Evolutionary conservation across 2,113 vertebrate species (phyloP).

Genomic region (Callocephalon fimbriatum): DNA sequence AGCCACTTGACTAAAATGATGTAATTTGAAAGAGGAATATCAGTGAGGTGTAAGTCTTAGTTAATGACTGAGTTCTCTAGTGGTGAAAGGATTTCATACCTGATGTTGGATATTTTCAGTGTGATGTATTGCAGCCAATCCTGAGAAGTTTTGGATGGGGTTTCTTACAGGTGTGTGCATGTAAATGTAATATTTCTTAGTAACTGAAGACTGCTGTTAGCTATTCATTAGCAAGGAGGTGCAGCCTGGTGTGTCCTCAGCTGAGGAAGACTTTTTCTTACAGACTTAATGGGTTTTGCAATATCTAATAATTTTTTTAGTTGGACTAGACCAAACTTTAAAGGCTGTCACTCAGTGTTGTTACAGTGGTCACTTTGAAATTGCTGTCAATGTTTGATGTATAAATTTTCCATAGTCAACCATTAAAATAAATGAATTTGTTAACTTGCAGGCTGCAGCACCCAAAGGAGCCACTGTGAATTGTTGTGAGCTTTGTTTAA

Average conservation of each 20-base stretch:
- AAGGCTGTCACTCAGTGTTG: neutral
- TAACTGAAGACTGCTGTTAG: neutral
- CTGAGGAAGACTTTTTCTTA: neutral
- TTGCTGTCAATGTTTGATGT: fast-evolving
- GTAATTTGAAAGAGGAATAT: neutral
- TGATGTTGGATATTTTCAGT: fast-evolving
- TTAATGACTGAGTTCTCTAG: neutral
- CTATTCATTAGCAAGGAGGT: neutral
- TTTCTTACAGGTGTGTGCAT: neutral
- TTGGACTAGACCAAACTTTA: neutral
- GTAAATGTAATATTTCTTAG: neutral
- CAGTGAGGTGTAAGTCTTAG: fast-evolving
- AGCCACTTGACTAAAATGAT: neutral
- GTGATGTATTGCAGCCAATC: neutral
- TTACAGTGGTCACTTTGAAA: neutral
- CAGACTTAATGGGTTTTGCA: neutral
- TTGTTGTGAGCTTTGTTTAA: neutral
- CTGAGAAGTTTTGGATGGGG: neutral
- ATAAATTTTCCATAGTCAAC: neutral
- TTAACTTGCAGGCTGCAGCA: neutral
- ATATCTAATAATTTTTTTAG: neutral
- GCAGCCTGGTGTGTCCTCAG: neutral
- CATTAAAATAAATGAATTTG: neutral
- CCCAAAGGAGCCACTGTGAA: neutral
- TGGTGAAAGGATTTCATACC: neutral